Evolutionary conservation across 2,888 invertebrate species (phyloP).

Genomic region (Nebria salina): DNA sequence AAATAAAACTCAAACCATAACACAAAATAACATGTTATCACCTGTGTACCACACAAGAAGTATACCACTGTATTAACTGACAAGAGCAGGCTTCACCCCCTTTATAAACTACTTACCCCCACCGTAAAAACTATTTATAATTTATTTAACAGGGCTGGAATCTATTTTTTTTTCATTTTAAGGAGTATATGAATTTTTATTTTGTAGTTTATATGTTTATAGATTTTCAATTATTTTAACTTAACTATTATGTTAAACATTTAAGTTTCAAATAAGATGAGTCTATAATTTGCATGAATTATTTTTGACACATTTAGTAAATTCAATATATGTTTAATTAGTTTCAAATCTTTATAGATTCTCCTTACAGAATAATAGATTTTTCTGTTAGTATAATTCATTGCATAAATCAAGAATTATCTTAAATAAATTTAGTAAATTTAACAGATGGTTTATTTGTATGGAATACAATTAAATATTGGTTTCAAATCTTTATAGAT

Average conservation of each 20-base stretch:
- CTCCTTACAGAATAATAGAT: too few species aligned
- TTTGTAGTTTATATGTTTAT: neutral
- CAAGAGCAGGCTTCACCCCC: constrained; percentile 22
- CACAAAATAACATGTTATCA: constrained; percentile 26
- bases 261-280: too few species aligned
- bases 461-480: too few species aligned
- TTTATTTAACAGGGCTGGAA: constrained; percentile 29
- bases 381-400: too few species aligned
- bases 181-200: neutral
- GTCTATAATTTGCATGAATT: too few species aligned
- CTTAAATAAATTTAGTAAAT: too few species aligned
- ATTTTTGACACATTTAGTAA: too few species aligned
- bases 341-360: too few species aligned
- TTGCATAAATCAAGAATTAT: too few species aligned
- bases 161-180: constrained; percentile 1
- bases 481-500: too few species aligned
- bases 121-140: constrained; percentile 26
- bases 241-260: neutral
- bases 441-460: too few species aligned
- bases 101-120: constrained; percentile 39
- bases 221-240: neutral
- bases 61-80: constrained; percentile 30
- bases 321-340: too few species aligned
- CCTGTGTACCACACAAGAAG: constrained; percentile 24
- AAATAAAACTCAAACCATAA: constrained; percentile 5